These are phyloP conservation scores for Bactericera cockerelli DNA, from an alignment of 1,140 invertebrate species.

Conservation along the genomic window DNA sequence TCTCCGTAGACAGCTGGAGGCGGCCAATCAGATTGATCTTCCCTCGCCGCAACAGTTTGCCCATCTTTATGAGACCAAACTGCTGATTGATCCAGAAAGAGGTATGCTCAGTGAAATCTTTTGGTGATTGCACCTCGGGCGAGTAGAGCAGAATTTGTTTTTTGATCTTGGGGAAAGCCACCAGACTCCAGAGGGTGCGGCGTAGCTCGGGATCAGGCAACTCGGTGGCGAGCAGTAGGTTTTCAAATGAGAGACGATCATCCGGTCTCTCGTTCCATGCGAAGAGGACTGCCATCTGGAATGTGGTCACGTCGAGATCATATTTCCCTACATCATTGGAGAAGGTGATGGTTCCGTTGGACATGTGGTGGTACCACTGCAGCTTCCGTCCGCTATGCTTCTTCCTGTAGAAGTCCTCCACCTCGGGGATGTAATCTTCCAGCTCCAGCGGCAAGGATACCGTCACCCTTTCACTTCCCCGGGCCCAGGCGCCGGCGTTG, in stretches of 20 bases:
- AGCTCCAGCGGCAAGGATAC: conserved; percentile 92
- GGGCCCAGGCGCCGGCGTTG: conserved; percentile 95
- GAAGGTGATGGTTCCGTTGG: conserved; percentile 92
- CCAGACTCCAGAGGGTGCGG: conserved; percentile 81
- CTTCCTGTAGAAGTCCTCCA: conserved; percentile 87
- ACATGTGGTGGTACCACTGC: conserved; percentile 99
- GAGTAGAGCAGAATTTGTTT: conserved; percentile 73
- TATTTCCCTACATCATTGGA: conserved; percentile 82
- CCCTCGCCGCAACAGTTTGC: conserved; percentile 80
- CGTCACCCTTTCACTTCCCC: conserved; percentile 82
- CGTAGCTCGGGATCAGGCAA: conserved; percentile 89
- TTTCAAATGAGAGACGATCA: conserved; percentile 89
- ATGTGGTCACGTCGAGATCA: conserved; percentile 96
- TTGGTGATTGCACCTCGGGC: conserved; percentile 62
- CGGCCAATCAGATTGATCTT: conserved; percentile 91
- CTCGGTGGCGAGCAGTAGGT: conserved; percentile 87
- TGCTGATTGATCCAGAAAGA: conserved; percentile 95
- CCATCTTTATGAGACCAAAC: conserved; percentile 85
- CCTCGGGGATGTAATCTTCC: conserved; percentile 96
- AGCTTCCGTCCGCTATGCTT: conserved; percentile 97
- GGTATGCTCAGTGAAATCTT: conserved; percentile 87
- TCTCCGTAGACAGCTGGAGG: conserved; percentile 84
- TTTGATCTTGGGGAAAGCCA: conserved; percentile 94
- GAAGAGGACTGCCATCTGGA: conserved; percentile 99
- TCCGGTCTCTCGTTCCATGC: conserved; percentile 92